Evolutionary conservation across 2,113 vertebrate species (phyloP), one percentile per base, ranked within the genome.

Genomic region (Lamprotornis superbus): DNA sequence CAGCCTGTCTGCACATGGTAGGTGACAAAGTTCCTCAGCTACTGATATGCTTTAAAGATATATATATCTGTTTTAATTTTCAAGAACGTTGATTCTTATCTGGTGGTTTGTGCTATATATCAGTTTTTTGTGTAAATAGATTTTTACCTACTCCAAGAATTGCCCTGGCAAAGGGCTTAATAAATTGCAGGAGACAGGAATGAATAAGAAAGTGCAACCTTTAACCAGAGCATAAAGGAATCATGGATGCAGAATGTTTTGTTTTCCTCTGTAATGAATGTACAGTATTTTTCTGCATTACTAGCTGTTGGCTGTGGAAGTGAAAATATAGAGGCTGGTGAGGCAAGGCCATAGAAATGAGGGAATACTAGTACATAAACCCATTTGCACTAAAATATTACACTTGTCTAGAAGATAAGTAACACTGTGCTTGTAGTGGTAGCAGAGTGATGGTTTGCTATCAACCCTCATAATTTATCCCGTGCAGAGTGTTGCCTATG

Each of bases 371-470:
- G 40, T 87, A 56, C 65, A 46, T 68, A 87, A 87, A 89, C 6
- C 60, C 52, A 55, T 93, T 91, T 96, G 12, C 42, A 74, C 57
- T 88, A 44, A 84, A 92, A 75, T 94, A 84, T 79, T 93, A 9
- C 21, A 12, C 35, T 82, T 89, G 71, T 88, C 82, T 11, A 55
- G 46, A 77, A 90, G 74, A 83, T 69, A 85, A 90, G 74, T 82
- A 78, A 11, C 0, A 1, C 9, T 86, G 39, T 71, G 21, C 63
- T 87, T 53, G 40, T 31, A 59, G 78, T 1, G 2, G 67, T 50
- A 57, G n/a, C 74, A 87, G 69, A 89, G n/a, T 10, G 50, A 80
- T 93, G 74, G 63, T 83, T 83, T 95, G 90, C 59, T 69, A 4
- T 55, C 42, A 90, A 31, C n/a, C 57, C 50, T 91, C 68, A 20